phyloP scores from a whole-genome alignment of 2,797 vertebrate genomes.

The Microctenopoma stevenorrisi region DNA sequence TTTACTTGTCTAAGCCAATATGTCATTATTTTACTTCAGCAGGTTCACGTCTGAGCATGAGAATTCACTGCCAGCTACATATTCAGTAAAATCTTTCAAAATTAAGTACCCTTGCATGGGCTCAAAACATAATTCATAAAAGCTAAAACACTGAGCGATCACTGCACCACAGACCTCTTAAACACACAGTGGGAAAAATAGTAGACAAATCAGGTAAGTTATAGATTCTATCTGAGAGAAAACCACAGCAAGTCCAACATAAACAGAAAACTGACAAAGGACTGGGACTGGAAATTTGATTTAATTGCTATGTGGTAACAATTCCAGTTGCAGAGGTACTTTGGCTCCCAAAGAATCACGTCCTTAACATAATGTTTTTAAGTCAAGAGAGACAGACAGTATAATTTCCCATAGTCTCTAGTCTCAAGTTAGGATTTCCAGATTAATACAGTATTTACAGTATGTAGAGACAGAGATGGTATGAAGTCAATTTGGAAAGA shows the following conservation, averaged over 20 bases:
- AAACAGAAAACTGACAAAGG: not conserved
- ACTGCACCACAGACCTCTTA: too few relatives aligned
- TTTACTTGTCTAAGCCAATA: conserved; percentile 19
- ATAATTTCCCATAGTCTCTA: too few relatives aligned
- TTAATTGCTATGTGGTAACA: conserved; percentile 5
- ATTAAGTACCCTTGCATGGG: too few relatives aligned
- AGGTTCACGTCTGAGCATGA: conserved; percentile 27
- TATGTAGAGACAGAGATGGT: not conserved
- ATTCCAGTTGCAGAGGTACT: conserved; percentile 10
- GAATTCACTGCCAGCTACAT: not conserved
- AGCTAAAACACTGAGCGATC: too few relatives aligned
- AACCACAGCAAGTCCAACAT: conserved; percentile 1
- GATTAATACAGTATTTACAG: conserved; percentile 19
- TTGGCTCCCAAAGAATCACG: not conserved
- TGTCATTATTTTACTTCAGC: conserved; percentile 23
- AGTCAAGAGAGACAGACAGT: not conserved
- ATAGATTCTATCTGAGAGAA: not conserved
- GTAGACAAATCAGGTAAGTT: too few relatives aligned
- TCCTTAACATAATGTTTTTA: not conserved
- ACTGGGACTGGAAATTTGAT: not conserved
- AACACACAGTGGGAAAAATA: too few relatives aligned
- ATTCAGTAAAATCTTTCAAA: too few relatives aligned
- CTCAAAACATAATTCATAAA: too few relatives aligned
- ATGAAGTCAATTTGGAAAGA: not conserved
- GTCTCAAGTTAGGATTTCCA: not conserved